Base-by-base conservation (phyloP, 92 coral and sea anemone genomes). In the Palythoa caribaeorum region DNA sequence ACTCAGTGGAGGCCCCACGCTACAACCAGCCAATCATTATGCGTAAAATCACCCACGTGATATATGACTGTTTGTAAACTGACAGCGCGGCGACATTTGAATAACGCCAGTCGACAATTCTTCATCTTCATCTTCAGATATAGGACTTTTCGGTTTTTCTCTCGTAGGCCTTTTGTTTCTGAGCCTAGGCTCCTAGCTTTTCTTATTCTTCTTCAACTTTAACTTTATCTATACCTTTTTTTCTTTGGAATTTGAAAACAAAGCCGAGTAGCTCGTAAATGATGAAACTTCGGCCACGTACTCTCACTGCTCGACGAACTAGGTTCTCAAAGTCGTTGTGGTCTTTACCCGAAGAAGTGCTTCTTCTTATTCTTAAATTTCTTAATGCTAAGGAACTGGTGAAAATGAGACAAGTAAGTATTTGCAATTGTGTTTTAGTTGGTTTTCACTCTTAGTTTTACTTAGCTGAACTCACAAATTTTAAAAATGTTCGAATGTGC, bases 1-100 rank as follows among this genome's bases (percentile, higher is more conserved):
- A 65, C 94, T 93, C 96, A 91, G 96, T 87, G 98, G 98, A 95
- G 92, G 98, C 94, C 98, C 98, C 93, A 83, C 70, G 72, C 90
- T 78, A 73, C 48, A 68, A 54, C 73, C 92, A 93, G 73, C 98
- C 98, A 95, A 95, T 93, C 93, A 93, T 81, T 68, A 39, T 7
- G 52, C 77, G 90, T 83, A 68, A 69, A 54, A 44, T 57, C 20
- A 35, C 60, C 39, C 94, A 92, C 94, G 94, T 92, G 94, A 89
- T 84, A 3, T 44, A n/a, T 21, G 73, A 81, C 86, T 65, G 62
- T 81, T 81, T 80, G 73, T 80, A 80, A 81, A 81, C 76, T 81
- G 86, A 81, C 86, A 81, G 76, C 86, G 86, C 86, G 76, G 86
- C 86, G 76, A 81, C 86, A 81, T 81, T 81, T 81, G 86, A 81